These are phyloP conservation scores for Dromas ardeola DNA, from an alignment of 2,113 vertebrate genomes.

Conservation along the genomic window DNA sequence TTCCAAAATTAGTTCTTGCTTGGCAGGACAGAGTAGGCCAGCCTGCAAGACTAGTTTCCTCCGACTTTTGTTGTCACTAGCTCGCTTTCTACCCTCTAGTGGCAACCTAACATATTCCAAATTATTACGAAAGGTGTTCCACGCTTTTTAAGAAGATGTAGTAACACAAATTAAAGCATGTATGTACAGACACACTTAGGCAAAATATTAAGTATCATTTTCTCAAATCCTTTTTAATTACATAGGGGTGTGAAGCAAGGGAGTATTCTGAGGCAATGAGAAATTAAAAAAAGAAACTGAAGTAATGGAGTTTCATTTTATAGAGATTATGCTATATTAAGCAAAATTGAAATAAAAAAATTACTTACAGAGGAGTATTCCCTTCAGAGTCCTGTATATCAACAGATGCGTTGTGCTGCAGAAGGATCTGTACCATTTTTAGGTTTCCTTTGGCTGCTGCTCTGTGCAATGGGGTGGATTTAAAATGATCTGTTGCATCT, in stretches of 20 bases:
- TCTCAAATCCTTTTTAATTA: not conserved
- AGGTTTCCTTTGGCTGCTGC: conserved; percentile 93
- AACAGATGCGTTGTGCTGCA: conserved; percentile 90
- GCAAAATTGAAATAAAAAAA: not conserved
- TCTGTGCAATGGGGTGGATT: conserved; percentile 91
- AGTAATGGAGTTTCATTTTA: not conserved
- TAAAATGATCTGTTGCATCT: conserved; percentile 86
- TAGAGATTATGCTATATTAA: not conserved
- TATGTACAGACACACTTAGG: not conserved
- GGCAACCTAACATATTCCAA: not conserved
- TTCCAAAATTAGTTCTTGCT: not conserved
- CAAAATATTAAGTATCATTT: not conserved
- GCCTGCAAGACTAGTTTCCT: not conserved
- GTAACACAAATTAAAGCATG: not conserved
- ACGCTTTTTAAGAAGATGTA: not conserved
- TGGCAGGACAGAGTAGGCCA: not conserved
- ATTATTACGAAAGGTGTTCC: not conserved
- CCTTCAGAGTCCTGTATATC: conserved; percentile 95
- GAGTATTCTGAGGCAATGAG: not conserved
- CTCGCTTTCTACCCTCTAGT: not conserved
- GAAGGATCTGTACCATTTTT: conserved; percentile 90
- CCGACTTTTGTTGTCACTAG: not conserved
- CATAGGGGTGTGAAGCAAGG: not conserved
- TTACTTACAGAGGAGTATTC: conserved; percentile 93
- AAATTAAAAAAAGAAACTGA: not conserved